Base-by-base conservation (phyloP, 2,888 invertebrate genomes). In the Strigamia maritima region DNA sequence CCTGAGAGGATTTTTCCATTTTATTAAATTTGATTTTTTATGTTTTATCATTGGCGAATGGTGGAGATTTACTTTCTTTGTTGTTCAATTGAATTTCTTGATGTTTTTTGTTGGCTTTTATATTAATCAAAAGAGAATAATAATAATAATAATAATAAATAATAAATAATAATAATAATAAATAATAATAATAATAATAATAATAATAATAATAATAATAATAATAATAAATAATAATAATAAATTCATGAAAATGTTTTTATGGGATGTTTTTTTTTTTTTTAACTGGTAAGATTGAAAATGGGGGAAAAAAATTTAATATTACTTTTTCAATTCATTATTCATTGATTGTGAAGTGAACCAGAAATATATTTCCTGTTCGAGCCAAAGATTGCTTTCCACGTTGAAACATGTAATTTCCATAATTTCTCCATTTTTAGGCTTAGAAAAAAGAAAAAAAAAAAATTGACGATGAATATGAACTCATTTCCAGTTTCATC, bases 331-430 rank as follows among this genome's bases (percentile, higher is more conserved):
- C 44, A 10, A 44, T 10, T 44, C 16, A 44, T 44, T 44, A 60
- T 60, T 24, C 22, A 60, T 60, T 60, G 60, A 60, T 3, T 60
- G 60, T 19, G 24, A 60, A 60, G 22, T 60, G 22, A 22, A 60
- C 6, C 60, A 22, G 8, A 4, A 22, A 60, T 6, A 19, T 22
- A n/a, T n/a, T n/a, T n/a, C n/a, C n/a, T n/a, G n/a, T 22, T 22
- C 60, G 60, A 60, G 60, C 14, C 60, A 60, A 60, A 60, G 60
- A 60, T 60, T 60, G 60, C 60, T 60, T 60, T 60, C 60, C 8
- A 22, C 4, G 24, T n/a, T 14, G 22, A 60, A 60, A 8, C 24
- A 22, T 24, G 22, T 60, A 19, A 60, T 60, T 60, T 60, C 24
- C 60, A 60, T 60, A 60, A 60, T 60, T 60, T 22, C 6, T 12